Percentiles rank a stretch among this genome's conserved stretches.
Conservation (phyloP, 2,888 invertebrate species). For the Lutraria lutraria region DNA sequence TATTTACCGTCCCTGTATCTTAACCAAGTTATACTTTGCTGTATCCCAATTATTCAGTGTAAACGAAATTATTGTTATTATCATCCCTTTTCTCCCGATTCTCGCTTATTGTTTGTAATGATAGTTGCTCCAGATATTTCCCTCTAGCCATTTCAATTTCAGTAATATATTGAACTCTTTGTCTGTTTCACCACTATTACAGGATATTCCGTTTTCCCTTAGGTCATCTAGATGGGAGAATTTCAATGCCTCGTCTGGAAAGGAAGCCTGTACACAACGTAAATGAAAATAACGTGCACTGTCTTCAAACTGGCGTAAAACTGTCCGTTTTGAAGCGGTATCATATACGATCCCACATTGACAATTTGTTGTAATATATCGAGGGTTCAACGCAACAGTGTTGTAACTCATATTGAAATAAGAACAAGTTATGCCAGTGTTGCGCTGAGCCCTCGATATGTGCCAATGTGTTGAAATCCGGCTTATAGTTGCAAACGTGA, state of each 20-base stretch:
- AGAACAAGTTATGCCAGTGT: too few relatives aligned
- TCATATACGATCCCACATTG: conserved; percentile 37
- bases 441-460: too few relatives aligned
- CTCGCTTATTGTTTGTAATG: too few relatives aligned
- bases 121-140: too few relatives aligned
- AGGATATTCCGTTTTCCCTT: neutral
- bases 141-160: too few relatives aligned
- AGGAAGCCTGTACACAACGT: conserved; percentile 37
- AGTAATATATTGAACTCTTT: neutral
- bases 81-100: too few relatives aligned
- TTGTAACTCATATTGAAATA: too few relatives aligned
- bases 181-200: neutral
- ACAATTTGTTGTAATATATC: conserved; percentile 39
- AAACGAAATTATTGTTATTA: too few relatives aligned
- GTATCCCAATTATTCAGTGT: too few relatives aligned
- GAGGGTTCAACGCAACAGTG: too few relatives aligned
- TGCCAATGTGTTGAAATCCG: conserved; percentile 32
- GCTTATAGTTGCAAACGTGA: conserved; percentile 46
- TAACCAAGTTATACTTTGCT: too few relatives aligned
- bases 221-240: neutral
- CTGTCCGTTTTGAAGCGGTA: conserved; percentile 42
- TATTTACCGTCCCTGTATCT: too few relatives aligned
- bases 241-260: conserved; percentile 44
- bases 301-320: conserved; percentile 46
- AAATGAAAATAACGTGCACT: conserved; percentile 51